Percentiles rank a stretch among this genome's conserved stretches.
Evolutionary conservation across 2,797 vertebrate genomes (phyloP).

Genomic region (Typhlichthys subterraneus): DNA sequence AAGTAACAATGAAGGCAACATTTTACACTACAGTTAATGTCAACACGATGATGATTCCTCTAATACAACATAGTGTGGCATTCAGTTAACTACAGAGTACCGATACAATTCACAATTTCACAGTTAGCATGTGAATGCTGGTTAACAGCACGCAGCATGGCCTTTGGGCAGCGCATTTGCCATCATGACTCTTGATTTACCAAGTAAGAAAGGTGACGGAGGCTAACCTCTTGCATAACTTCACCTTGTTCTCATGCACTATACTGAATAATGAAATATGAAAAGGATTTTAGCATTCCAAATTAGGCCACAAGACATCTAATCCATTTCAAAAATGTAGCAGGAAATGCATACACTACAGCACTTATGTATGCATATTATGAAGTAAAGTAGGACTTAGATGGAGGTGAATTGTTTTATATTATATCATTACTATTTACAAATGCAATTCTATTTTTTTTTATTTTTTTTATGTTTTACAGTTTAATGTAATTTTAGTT

Average conservation of each 20-base stretch:
- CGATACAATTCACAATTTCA: too few species aligned
- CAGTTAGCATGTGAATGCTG: constrained; percentile 18
- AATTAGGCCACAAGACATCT: constrained; percentile 21
- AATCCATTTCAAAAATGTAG: constrained; percentile 29
- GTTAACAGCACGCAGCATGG: constrained; percentile 6
- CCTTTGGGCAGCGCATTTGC: constrained; percentile 19
- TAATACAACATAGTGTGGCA: too few species aligned
- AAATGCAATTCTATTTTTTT: too few species aligned
- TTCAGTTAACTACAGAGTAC: too few species aligned
- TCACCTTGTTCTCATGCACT: constrained; percentile 3
- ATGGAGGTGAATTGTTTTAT: too few species aligned
- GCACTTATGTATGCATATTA: constrained; percentile 19
- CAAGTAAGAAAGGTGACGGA: constrained; percentile 3
- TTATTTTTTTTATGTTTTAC: too few species aligned
- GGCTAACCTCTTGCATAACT: constrained; percentile 27
- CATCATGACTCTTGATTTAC: constrained; percentile 30
- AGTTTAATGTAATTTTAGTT: too few species aligned
- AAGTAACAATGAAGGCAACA: too few species aligned
- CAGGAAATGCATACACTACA: constrained; percentile 3
- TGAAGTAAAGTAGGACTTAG: not conserved
- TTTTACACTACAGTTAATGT: too few species aligned
- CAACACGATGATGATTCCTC: too few species aligned
- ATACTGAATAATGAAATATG: constrained; percentile 40
- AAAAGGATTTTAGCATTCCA: constrained; percentile 21
- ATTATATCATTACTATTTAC: too few species aligned